Base-by-base conservation (phyloP, 1,140 invertebrate genomes). In the Melanaphis sacchari region DNA sequence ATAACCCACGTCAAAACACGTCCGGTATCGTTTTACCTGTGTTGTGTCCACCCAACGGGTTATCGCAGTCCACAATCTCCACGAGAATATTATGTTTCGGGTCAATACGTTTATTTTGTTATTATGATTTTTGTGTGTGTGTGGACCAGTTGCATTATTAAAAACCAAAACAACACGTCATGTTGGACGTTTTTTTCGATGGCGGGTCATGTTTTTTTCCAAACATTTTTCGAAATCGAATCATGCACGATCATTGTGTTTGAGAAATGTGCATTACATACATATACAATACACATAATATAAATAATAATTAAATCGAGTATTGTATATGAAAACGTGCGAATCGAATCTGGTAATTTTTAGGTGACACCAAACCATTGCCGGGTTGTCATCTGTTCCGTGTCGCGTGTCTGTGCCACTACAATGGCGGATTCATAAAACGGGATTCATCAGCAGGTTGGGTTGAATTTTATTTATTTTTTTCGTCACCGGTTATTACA, bases 1-100 rank as follows among this genome's bases (percentile, higher is more conserved):
- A 89, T 54, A 38, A 87, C 87, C 87, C 43, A 89, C 87, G 87
- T 89, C 46, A 89, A 89, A 90, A 90, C 31, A 90, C 40, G 38
- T 90, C 89, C 89, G 89, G 38, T 89, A 89, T 89, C 88, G 38
- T 66, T 90, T 41, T 66, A 90, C 52, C 31, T 40, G 26, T 40
- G 40, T 89, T 36, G 54, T 90, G 52, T 41, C 24, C 54, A 41
- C 24, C 52, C 38, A 66, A n/a, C 26, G 89, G 41, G 52, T 66
- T 90, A 66, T 90, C 89, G 54, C 26, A 2, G 38, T 66, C 26
- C 18, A 41, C 9, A 8, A 66, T 90, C 89, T 66, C 54, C 15
- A 15, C 8, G 15, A 46, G 49, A 24, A 18, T 59, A 90, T 90
- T 40, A n/a, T 59, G 52, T 90, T 66, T 41, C 54, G 52, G 38